phyloP scores from a whole-genome alignment of 2,113 vertebrate genomes.

The Stegastes partitus region DNA sequence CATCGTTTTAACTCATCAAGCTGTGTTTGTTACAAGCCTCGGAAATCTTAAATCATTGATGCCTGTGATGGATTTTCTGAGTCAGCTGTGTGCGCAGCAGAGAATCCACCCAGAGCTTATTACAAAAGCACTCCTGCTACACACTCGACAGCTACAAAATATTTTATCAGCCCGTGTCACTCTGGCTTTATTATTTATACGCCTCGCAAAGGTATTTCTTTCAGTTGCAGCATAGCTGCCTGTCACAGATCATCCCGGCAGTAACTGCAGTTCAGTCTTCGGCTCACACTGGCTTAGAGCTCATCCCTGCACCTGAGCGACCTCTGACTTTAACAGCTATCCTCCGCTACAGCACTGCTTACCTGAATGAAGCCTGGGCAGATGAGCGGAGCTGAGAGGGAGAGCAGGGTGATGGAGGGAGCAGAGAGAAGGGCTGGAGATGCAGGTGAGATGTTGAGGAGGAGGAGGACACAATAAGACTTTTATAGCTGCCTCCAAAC shows the following conservation, averaged over 20 bases:
- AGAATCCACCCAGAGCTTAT: background rate
- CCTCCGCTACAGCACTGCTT: constrained; percentile 15
- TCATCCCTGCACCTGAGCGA: background rate
- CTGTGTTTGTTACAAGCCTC: background rate
- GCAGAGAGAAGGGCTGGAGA: constrained; percentile 25
- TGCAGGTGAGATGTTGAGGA: constrained; percentile 35
- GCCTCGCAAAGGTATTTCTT: background rate
- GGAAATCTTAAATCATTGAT: background rate
- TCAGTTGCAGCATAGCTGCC: constrained; percentile 6
- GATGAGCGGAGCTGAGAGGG: constrained; percentile 40
- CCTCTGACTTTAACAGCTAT: background rate
- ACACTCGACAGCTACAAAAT: constrained; percentile 5
- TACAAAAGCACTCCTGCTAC: background rate
- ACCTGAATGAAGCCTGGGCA: constrained; percentile 61
- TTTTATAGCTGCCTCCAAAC: constrained; percentile 61
- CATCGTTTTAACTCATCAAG: background rate
- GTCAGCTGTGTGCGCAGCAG: background rate
- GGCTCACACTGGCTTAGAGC: background rate
- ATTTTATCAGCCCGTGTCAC: background rate
- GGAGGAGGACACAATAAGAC: constrained; percentile 52
- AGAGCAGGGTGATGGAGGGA: constrained; percentile 42
- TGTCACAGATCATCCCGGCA: background rate
- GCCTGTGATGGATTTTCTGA: constrained; percentile 1
- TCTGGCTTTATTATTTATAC: background rate
- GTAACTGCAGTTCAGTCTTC: background rate